Evolutionary conservation across 2,797 vertebrate genomes (phyloP).

Genomic region (Enteromius viviparus): DNA sequence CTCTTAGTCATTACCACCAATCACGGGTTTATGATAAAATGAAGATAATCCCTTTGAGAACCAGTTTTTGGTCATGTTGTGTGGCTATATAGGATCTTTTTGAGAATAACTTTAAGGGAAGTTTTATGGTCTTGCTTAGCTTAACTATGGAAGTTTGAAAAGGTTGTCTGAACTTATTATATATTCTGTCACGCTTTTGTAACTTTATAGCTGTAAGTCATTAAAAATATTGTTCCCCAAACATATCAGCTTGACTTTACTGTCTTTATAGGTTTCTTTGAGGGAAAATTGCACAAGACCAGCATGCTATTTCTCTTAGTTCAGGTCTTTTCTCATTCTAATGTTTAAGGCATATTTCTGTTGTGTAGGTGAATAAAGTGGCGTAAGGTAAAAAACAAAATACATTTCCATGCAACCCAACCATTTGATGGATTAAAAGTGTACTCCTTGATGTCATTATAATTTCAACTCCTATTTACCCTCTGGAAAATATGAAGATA

Average conservation of each 20-base stretch:
- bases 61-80: not conserved
- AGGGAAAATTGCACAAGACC: not conserved
- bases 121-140: not conserved
- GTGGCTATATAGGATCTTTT: not conserved
- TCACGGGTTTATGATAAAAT: constrained; percentile 16
- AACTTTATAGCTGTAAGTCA: constrained; percentile 17
- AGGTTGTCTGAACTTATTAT: not conserved
- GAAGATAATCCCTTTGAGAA: constrained; percentile 21
- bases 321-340: constrained; percentile 1
- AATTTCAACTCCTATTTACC: constrained; percentile 20
- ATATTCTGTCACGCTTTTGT: constrained; percentile 4
- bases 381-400: not conserved
- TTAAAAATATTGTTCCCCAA: constrained; percentile 26
- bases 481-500: constrained; percentile 58
- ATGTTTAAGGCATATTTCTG: not conserved
- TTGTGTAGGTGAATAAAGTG: not conserved
- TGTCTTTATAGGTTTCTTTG: constrained; percentile 9
- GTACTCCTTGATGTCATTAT: constrained; percentile 19
- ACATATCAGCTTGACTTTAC: constrained; percentile 10
- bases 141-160: not conserved
- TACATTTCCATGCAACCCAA: not conserved
- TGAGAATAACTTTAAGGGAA: not conserved
- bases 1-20: constrained; percentile 36
- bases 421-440: not conserved
- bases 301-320: not conserved